Evolutionary conservation across 2,888 invertebrate genomes (phyloP), one percentile per base, ranked within the genome.

Genomic region (Rhabditoides inermis): DNA sequence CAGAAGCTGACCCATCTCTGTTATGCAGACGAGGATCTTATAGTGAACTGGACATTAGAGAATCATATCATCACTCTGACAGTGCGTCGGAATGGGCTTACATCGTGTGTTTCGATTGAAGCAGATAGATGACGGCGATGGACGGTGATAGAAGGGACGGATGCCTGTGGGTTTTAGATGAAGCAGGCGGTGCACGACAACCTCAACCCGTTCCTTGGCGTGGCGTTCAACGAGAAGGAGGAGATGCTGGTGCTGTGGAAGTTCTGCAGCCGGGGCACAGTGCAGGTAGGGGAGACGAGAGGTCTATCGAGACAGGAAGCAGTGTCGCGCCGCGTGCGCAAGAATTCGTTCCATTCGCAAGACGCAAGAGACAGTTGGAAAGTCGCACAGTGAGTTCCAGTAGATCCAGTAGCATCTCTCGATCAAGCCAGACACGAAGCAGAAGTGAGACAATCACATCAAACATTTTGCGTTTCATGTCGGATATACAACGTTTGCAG

Each of bases 121-220:
- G 32, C 7, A 55, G 46, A 56, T 62, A 47, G 7, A 25, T 12
- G 26, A 20, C 44, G 15, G 2, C 2, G 7, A 2, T 32, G 10
- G 39, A 25, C 1, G 6, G n/a, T 23, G 15, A n/a, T 18, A 2
- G 2, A 25, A 23, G 2, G 39, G 12, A 7, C 6, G 6, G n/a
- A 27, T n/a, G 26, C 46, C n/a, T 22, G 15, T 2, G 27, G n/a
- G 53, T 47, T 55, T 20, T 58, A 81, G 80, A 82, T 95, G 76
- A 84, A 92, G 53, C 92, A 94, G 78, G 81, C 92, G 70, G 85
- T 90, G 35, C 94, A 95, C 81, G 90, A 91, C 79, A 94, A 95
- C 80, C 84, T 95, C 63, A 94, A 94, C 81, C 88, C 90, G 51
- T 95, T 95, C 81, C 88, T 94, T 77, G 95, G 95, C 57, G 47